Evolutionary conservation across 1,140 invertebrate genomes (phyloP).

Genomic region (Nebria ingens): DNA sequence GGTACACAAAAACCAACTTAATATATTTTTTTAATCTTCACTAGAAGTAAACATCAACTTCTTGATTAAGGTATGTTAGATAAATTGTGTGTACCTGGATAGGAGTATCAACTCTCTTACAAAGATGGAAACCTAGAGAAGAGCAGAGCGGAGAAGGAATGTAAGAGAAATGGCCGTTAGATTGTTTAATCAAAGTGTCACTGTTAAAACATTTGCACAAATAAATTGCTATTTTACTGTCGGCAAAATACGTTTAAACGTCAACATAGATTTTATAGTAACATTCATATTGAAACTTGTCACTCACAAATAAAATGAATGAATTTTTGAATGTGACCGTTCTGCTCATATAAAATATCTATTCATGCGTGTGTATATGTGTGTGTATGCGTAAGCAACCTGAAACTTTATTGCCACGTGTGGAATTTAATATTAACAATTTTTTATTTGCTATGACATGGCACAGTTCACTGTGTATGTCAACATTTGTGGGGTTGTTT

Average conservation of each 20-base stretch:
- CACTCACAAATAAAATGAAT: slow-evolving; percentile 7
- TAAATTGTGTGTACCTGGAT: no score
- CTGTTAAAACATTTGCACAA: slow-evolving; percentile 6
- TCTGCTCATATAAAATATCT: no score
- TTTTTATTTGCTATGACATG: slow-evolving; percentile 3
- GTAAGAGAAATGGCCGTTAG: not conserved
- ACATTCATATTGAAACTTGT: slow-evolving; percentile 7
- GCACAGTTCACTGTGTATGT: not conserved
- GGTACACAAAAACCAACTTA: no score
- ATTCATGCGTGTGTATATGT: not conserved
- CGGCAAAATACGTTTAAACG: not conserved
- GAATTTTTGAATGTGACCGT: not conserved
- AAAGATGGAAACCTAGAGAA: not conserved
- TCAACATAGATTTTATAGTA: not conserved
- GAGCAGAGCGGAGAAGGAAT: not conserved
- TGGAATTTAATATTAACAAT: slow-evolving; percentile 4
- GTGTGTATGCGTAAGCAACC: not conserved
- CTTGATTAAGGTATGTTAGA: no score
- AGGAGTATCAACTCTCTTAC: no score
- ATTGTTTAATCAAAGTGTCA: slow-evolving; percentile 8
- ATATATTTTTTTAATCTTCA: no score
- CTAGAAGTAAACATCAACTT: no score
- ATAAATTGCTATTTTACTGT: slow-evolving; percentile 3
- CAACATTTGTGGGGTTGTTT: not conserved
- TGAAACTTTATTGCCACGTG: not conserved